phyloP scores from a whole-genome alignment of 2,888 invertebrate genomes.

The Altica lythri region DNA sequence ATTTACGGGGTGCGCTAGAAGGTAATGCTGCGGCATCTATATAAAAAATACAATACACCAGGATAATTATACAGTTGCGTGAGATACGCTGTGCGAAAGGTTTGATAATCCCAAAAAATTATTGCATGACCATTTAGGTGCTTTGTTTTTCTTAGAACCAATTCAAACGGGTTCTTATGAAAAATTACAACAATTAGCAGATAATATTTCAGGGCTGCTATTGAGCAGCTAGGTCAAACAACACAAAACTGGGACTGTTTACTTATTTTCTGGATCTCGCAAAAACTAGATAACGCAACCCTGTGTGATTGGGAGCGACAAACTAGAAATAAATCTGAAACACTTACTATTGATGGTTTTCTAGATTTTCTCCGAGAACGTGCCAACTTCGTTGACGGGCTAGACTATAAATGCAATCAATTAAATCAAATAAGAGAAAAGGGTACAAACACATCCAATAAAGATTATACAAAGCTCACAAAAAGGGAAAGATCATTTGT shows the following conservation, averaged over 20 bases:
- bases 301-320: no score
- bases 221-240: slow-evolving; percentile 23
- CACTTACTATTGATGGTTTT: slow-evolving; percentile 14
- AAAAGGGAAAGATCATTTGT: slow-evolving; percentile 4
- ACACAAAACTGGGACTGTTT: slow-evolving; percentile 24
- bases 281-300: not conserved
- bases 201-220: slow-evolving; percentile 20
- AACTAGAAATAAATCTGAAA: not conserved
- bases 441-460: not conserved
- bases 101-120: slow-evolving; percentile 12
- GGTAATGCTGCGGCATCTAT: no score
- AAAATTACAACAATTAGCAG: slow-evolving; percentile 16
- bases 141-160: slow-evolving; percentile 9
- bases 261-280: slow-evolving; percentile 5
- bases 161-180: slow-evolving; percentile 17
- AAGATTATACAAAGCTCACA: not conserved
- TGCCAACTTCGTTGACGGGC: slow-evolving; percentile 13
- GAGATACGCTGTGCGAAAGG: not conserved
- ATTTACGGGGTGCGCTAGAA: no score
- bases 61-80: no score
- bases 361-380: slow-evolving; percentile 3
- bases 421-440: slow-evolving; percentile 6
- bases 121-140: slow-evolving; percentile 13
- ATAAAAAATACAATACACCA: no score
- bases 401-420: slow-evolving; percentile 19